Percentiles rank a stretch among this genome's conserved stretches.
Evolutionary conservation across 2,797 vertebrate genomes (phyloP).

Genomic region (Platalea minor): DNA sequence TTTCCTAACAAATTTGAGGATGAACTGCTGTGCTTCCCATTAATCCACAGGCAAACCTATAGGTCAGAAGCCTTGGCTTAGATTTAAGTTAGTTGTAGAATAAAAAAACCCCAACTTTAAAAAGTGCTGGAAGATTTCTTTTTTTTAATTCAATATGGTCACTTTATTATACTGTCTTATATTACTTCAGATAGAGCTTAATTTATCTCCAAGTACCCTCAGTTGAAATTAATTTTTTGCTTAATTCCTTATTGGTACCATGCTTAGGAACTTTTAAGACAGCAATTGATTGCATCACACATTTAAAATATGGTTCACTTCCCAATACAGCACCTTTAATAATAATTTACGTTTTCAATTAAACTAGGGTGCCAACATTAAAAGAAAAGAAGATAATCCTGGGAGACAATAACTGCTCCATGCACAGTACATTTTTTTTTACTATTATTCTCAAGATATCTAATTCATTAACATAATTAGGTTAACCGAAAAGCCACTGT

Average conservation of each 20-base stretch:
- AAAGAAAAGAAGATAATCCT: conserved; percentile 5
- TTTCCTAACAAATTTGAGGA: not conserved
- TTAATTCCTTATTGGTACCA: conserved; percentile 20
- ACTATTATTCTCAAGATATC: not conserved
- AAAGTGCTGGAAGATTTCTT: not conserved
- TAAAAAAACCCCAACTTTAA: not conserved
- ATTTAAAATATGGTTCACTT: conserved; percentile 15
- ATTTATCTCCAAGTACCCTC: not conserved
- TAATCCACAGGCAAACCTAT: not conserved
- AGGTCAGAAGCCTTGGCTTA: not conserved
- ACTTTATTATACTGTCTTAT: not conserved
- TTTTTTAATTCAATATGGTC: not conserved
- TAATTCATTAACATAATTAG: not conserved
- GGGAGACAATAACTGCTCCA: not conserved
- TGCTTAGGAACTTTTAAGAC: not conserved
- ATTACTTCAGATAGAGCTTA: not conserved
- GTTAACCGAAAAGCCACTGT: not conserved
- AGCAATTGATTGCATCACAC: not conserved
- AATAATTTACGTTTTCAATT: conserved; percentile 32
- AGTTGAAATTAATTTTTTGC: conserved; percentile 12
- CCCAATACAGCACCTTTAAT: not conserved
- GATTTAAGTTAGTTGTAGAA: not conserved
- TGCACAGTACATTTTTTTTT: not conserved
- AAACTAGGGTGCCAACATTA: not conserved
- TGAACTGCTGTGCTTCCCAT: not conserved